Evolutionary conservation across 2,113 vertebrate genomes (phyloP).

Genomic region (Bos taurus): DNA sequence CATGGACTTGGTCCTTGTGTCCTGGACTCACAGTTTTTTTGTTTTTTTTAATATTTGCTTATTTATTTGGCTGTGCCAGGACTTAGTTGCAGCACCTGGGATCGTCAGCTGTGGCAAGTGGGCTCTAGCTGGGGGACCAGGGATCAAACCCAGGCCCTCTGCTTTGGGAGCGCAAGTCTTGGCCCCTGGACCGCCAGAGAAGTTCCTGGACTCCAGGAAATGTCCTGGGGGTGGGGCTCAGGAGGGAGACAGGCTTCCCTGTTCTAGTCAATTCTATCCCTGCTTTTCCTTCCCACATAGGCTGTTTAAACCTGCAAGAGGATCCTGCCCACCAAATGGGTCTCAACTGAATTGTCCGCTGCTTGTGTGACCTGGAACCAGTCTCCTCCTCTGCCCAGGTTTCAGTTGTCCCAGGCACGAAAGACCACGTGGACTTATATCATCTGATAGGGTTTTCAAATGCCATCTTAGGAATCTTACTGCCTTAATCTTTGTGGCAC

Average conservation of each 20-base stretch:
- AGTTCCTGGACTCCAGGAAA: too few relatives aligned
- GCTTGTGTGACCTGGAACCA: not conserved
- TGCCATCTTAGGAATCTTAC: too few relatives aligned
- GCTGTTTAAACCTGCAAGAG: not conserved
- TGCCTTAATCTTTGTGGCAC: not conserved
- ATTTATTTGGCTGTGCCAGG: not conserved
- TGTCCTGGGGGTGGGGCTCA: not conserved
- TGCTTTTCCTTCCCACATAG: not conserved
- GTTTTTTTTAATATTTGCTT: not conserved
- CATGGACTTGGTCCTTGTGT: fast-evolving
- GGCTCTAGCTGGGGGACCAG: not conserved
- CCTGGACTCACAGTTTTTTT: too few relatives aligned
- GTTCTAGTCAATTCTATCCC: not conserved
- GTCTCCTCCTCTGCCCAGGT: not conserved
- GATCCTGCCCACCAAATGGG: too few relatives aligned
- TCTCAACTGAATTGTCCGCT: not conserved
- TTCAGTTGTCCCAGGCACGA: not conserved
- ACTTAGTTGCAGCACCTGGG: not conserved
- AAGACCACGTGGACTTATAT: not conserved
- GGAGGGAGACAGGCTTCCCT: not conserved
- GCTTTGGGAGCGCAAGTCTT: not conserved
- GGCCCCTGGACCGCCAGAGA: not conserved
- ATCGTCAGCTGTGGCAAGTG: not conserved
- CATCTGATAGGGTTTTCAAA: not conserved
- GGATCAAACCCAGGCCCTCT: not conserved